A percentile compares a stretch with the other conserved stretches of the same genome.
Conservation (phyloP, 1,140 invertebrate species). For the Drosophila varians region DNA sequence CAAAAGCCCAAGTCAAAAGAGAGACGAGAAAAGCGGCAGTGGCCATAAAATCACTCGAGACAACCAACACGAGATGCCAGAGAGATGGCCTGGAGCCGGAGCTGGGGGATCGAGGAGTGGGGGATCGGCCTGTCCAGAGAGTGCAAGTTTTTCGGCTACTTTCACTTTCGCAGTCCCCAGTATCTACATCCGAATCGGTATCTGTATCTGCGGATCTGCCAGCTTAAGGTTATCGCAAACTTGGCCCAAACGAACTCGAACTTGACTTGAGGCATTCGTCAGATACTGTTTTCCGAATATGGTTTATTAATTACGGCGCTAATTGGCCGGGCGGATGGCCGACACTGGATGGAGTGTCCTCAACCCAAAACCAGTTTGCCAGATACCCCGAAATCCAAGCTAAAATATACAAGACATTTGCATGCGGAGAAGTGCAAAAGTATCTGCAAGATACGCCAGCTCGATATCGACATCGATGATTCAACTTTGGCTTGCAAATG, state of each 20-base stretch:
- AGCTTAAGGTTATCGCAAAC: conserved; percentile 38
- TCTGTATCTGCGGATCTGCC: conserved; percentile 40
- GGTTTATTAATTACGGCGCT: conserved; percentile 66
- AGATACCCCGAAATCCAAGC: conserved; percentile 44
- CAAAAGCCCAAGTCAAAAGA: conserved; percentile 31
- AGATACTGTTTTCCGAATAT: conserved; percentile 49
- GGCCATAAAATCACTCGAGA: conserved; percentile 71
- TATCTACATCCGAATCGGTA: conserved; percentile 15
- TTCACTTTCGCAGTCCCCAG: conserved; percentile 61
- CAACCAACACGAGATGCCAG: conserved; percentile 10
- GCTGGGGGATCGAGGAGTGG: too few relatives aligned
- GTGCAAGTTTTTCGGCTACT: conserved; percentile 55
- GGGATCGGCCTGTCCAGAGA: conserved; percentile 8
- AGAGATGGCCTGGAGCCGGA: not conserved
- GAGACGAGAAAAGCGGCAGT: conserved; percentile 33
- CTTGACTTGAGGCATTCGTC: conserved; percentile 54
- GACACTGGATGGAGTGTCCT: conserved; percentile 2
- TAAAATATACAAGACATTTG: conserved; percentile 42
- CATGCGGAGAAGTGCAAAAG: conserved; percentile 49
- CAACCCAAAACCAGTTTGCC: conserved; percentile 16
- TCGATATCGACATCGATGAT: conserved; percentile 69
- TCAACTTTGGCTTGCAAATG: conserved; percentile 68
- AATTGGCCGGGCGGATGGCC: conserved; percentile 24
- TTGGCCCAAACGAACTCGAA: conserved; percentile 32
- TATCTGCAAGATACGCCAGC: conserved; percentile 67